Evolutionary conservation across 2,113 vertebrate genomes (phyloP).

Genomic region (Oxyruncus cristatus): DNA sequence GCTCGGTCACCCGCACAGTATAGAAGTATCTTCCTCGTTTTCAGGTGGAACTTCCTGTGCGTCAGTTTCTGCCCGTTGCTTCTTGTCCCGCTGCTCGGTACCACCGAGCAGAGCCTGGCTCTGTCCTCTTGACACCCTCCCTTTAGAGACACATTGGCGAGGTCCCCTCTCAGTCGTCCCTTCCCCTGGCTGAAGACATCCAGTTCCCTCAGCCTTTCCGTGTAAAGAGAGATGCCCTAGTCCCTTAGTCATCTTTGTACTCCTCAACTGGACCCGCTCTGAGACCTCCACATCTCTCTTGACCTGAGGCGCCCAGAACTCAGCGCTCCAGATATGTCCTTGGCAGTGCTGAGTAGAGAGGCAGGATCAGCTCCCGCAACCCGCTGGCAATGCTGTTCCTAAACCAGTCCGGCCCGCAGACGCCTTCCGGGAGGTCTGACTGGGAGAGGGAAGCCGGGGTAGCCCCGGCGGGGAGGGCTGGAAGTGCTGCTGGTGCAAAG

Average conservation of each 20-base stretch:
- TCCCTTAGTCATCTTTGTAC: too few relatives aligned
- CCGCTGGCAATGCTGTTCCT: not conserved
- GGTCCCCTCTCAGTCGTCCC: not conserved
- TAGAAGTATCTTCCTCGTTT: not conserved
- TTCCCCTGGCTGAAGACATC: not conserved
- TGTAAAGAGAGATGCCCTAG: not conserved
- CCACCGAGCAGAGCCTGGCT: too few relatives aligned
- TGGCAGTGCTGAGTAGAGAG: not conserved
- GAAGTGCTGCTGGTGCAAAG: not conserved
- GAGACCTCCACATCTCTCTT: not conserved
- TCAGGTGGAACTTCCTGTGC: not conserved
- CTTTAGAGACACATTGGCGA: rapidly evolving
- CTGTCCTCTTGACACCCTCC: not conserved
- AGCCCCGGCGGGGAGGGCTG: too few relatives aligned
- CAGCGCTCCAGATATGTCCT: too few relatives aligned
- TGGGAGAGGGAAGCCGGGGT: not conserved
- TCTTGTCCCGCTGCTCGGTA: rapidly evolving
- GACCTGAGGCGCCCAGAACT: not conserved
- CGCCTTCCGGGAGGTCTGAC: not conserved
- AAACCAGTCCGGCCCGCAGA: too few relatives aligned
- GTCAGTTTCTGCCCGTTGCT: rapidly evolving
- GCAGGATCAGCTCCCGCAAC: not conserved
- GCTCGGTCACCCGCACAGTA: not conserved
- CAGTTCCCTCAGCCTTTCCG: not conserved
- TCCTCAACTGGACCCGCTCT: not conserved